Base-by-base conservation (phyloP, 2,888 invertebrate species). In the Drosophila macrothrix region DNA sequence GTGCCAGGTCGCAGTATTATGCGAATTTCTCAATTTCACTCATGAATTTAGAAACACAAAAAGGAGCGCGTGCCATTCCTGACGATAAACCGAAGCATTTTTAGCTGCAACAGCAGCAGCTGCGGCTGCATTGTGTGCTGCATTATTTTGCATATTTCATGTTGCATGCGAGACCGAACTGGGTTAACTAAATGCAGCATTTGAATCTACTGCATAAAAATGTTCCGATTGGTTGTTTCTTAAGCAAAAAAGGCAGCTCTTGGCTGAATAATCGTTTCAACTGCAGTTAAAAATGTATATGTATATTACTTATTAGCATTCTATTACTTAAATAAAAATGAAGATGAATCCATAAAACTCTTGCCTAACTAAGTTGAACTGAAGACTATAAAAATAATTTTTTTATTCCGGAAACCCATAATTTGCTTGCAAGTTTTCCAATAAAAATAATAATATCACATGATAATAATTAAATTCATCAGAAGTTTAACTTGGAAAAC, bases 121-220 rank as follows among this genome's bases (percentile, higher is more conserved):
- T 29, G 41, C 29, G 16, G 43, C 43, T 58, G 58, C 29, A 43
- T 22, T 62, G 39, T 61, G 41, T 43, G 50, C 41, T 56, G 88
- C 77, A 83, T 83, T 80, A 73, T 62, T 85, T 76, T 76, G 71
- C 88, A 87, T 84, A 82, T 73, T 77, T 82, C 78, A 82, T 82
- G 75, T 67, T 67, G 80, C 80, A 82, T 73, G 78, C 83, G 69
- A 66, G 39, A 39, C 35, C 28, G 28, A 80, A 71, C 55, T 80
- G 64, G 84, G 84, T 86, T 76, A 84, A 86, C 64, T 72, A 73
- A 79, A 84, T 84, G 85, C 81, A 75, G 53, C 76, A 76, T 73
- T 78, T 76, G 16, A 58, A n/a, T 39, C 29, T 6, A 41, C 56
- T n/a, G 71, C 77, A 70, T 52, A 70, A 67, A 54, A 56, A 64